Evolutionary conservation across 2,797 vertebrate species (phyloP), one percentile per base, ranked within the genome.

Genomic region (Aulostomus chinensis): DNA sequence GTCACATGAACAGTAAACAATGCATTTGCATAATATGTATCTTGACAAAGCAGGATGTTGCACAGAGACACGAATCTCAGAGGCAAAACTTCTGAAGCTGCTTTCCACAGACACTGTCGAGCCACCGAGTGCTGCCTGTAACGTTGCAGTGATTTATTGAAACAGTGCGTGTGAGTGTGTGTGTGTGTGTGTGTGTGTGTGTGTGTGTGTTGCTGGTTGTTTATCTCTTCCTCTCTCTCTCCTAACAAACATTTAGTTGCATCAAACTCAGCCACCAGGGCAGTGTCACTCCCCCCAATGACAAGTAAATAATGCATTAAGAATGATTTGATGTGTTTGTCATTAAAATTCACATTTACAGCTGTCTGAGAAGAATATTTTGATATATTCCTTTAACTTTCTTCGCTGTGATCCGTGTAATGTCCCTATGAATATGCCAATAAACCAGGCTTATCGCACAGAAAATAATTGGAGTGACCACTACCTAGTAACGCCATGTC

Each of bases 1-100:
- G 78, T 87, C 79, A 76, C 69, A 83, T 60, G 63, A 86, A 84
- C 57, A 61, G 84, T 80, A 84, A 87, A 85, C 82, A 86, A 74
- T 48, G 32, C 51, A 84, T 88, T 89, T 86, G 76, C 80, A 85
- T 88, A 83, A 80, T 81, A 66, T 65, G 78, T 67, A 70, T 73
- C 71, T 82, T 81, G 69, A 87, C 80, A 77, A 64, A 73, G 73
- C 14, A 47, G 64, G 67, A 65, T 80, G 66, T 70, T 59, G 68
- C 64, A 65, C 47, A 58, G 73, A 83, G 66, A 68, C 53, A 53
- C 20, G 54, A 74, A 71, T 82, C 81, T 86, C 83, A 53, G 71
- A 73, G 76, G 83, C 70, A 68, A 53, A 71, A 68, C 73, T 78
- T 78, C 58, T 66, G 58, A 81, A 51, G 58, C 63, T n/a, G 21